phyloP scores from a whole-genome alignment of 1,140 invertebrate species.

The Archivesica marissinica region DNA sequence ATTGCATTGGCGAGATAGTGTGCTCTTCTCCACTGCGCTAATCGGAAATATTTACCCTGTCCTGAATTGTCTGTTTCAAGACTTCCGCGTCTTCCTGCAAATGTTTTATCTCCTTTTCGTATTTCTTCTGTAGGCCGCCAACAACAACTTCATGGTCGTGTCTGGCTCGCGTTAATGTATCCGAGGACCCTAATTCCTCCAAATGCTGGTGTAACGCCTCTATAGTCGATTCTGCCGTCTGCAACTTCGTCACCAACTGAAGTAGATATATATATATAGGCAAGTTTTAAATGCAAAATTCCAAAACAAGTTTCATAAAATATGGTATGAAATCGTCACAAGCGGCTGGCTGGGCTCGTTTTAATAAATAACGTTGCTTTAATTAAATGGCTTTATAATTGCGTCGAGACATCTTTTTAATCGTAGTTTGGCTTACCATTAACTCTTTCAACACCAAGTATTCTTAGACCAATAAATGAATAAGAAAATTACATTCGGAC shows the following conservation, averaged over 20 bases:
- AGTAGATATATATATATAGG: too few relatives aligned
- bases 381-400: too few relatives aligned
- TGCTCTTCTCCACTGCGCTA: not conserved
- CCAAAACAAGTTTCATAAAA: too few relatives aligned
- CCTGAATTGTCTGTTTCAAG: constrained; percentile 66
- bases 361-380: too few relatives aligned
- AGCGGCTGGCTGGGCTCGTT: too few relatives aligned
- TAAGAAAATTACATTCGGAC: too few relatives aligned
- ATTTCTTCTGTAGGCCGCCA: constrained; percentile 74
- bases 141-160: constrained; percentile 79
- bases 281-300: too few relatives aligned
- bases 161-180: constrained; percentile 76
- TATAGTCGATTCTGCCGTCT: constrained; percentile 80
- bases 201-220: constrained; percentile 80
- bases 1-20: not conserved
- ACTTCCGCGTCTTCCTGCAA: constrained; percentile 78
- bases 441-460: too few relatives aligned
- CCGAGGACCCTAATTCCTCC: constrained; percentile 75
- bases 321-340: too few relatives aligned
- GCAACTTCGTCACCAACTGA: constrained; percentile 78
- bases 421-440: too few relatives aligned
- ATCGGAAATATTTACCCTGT: constrained; percentile 64
- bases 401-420: too few relatives aligned
- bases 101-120: constrained; percentile 76
- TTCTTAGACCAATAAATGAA: too few relatives aligned